Base-by-base conservation (phyloP, 2,888 invertebrate species). In the Xylophagus ater region DNA sequence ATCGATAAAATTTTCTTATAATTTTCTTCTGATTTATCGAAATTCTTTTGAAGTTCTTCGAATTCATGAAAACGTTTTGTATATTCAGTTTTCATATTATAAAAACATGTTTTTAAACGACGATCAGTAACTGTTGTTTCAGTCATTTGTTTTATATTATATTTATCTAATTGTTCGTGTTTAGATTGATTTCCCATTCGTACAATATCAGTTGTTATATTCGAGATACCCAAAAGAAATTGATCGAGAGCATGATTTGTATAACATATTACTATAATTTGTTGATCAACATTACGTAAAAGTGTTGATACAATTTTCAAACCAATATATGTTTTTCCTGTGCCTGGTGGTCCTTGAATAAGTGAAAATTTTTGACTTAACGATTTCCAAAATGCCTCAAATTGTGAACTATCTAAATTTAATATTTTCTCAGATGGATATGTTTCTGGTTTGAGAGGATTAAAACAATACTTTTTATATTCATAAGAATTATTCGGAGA, bases 231-330 rank as follows among this genome's bases (percentile, higher is more conserved):
- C 56, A 83, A 78, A 23, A 89, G 60, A 57, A 89, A 88, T 56
- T 88, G 86, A 65, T 89, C 89, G 29, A 90, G 62, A 4, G 88
- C 87, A 57, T 87, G 85, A 65, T 90, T 89, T 6, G 87, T 88
- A 57, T 77, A 85, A 52, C 86, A 84, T 14, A 89, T 76, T 0
- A 89, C 67, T 8, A 88, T 63, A 57, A 88, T 79, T 47, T 68
- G 67, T n/a, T 69, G 54, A 7, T 54, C 45, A 0, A 68, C 66
- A 55, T 82, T 86, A 41, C 70, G 60, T 2, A 87, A 58, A 17
- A 89, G 54, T 0, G 74, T 71, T 38, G 76, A 67, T 1, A 81
- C 76, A 14, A 90, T 74, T 69, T 81, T 78, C 20, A 84, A 64
- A 0, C 87, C 87, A 43, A 88, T 59, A 57, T 72, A 81, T 0